phyloP scores from a whole-genome alignment of 1,140 invertebrate species.

The Dreissena rostriformis region DNA sequence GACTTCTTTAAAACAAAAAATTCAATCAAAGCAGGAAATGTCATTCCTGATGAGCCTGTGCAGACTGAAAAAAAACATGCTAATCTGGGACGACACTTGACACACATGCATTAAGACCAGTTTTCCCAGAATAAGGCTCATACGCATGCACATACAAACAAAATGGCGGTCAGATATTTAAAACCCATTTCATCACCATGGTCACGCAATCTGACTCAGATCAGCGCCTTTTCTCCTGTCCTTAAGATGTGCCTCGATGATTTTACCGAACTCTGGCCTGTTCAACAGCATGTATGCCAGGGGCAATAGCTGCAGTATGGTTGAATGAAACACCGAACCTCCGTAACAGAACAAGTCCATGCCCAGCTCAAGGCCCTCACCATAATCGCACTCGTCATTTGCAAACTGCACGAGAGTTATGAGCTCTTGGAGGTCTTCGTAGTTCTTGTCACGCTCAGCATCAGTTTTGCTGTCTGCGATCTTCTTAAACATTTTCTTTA shows the following conservation, averaged over 20 bases:
- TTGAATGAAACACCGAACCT: conserved; percentile 84
- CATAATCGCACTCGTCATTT: conserved; percentile 97
- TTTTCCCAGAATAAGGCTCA: no score
- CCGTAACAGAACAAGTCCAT: conserved; percentile 90
- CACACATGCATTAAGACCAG: no score
- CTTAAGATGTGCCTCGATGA: conserved; percentile 87
- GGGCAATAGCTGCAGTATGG: conserved; percentile 85
- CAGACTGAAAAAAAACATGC: no score
- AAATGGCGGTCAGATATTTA: neutral
- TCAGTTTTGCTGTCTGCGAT: conserved; percentile 85
- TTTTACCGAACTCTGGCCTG: conserved; percentile 88
- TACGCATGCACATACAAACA: neutral
- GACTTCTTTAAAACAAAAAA: no score
- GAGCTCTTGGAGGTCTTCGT: conserved; percentile 86
- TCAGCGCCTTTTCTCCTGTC: conserved; percentile 80
- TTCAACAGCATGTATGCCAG: conserved; percentile 91
- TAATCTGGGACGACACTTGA: no score
- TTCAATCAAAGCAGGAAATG: no score
- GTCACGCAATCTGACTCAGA: conserved; percentile 66
- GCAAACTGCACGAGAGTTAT: conserved; percentile 88
- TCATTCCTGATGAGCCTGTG: no score
- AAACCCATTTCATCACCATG: no score
- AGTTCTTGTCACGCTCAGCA: conserved; percentile 84
- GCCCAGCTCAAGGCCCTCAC: conserved; percentile 93
- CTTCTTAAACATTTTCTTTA: conserved; percentile 88